These are phyloP conservation scores for Slavum lentiscoides DNA, from an alignment of 2,888 invertebrate genomes.

Conservation along the genomic window DNA sequence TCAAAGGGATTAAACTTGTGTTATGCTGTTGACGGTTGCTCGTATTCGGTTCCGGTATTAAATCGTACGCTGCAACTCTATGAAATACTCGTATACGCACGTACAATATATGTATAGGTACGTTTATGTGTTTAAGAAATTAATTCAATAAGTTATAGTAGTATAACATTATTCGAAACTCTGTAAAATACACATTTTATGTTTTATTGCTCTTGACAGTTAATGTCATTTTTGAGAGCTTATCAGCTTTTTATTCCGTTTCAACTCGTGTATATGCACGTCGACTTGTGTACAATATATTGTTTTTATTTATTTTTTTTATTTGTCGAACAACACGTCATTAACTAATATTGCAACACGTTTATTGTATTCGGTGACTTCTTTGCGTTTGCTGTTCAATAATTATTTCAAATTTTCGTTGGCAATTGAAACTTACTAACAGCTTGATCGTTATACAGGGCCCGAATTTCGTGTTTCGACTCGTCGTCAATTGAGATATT, in stretches of 20 bases:
- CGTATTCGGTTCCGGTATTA: neutral
- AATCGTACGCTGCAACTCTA: neutral
- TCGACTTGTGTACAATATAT: too few relatives aligned
- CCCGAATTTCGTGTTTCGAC: too few relatives aligned
- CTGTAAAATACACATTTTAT: neutral
- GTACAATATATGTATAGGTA: neutral
- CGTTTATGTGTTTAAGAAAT: neutral
- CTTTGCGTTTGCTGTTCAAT: too few relatives aligned
- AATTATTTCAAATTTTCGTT: too few relatives aligned
- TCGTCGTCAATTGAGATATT: too few relatives aligned
- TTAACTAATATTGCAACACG: too few relatives aligned
- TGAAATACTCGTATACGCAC: neutral
- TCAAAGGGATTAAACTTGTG: slow-evolving; percentile 4
- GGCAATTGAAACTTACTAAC: too few relatives aligned
- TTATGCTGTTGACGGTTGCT: neutral
- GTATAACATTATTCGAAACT: neutral
- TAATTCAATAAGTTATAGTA: neutral
- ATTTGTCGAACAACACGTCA: too few relatives aligned
- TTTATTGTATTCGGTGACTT: too few relatives aligned
- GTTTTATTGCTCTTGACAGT: neutral
- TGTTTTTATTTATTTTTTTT: too few relatives aligned
- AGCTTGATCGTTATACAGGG: too few relatives aligned
- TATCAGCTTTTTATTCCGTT: neutral
- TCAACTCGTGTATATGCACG: too few relatives aligned
- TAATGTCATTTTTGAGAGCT: neutral